Evolutionary conservation across 2,888 invertebrate genomes (phyloP).

Genomic region (Neoitamus cyanurus): DNA sequence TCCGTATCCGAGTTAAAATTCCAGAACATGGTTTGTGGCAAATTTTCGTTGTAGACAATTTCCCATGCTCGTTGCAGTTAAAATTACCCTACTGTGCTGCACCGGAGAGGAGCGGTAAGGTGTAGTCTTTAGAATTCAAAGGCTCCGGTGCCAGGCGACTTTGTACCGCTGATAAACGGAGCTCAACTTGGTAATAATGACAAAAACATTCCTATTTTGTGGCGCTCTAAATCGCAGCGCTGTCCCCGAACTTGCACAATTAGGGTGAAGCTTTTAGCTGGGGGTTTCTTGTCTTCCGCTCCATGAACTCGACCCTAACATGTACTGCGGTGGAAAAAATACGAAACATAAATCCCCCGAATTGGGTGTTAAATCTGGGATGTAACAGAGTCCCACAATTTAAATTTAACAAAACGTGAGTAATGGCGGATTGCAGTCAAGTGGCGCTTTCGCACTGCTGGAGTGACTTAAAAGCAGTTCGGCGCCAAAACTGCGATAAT

Average conservation of each 20-base stretch:
- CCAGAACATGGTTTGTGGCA: slow-evolving; percentile 1
- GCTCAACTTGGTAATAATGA: background rate
- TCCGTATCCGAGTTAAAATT: background rate
- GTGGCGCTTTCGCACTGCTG: background rate
- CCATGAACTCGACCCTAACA: background rate
- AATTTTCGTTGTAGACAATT: background rate
- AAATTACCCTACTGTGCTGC: background rate
- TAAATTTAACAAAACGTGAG: background rate
- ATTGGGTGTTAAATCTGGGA: background rate
- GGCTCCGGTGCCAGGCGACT: background rate
- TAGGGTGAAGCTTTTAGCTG: background rate
- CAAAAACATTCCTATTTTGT: background rate
- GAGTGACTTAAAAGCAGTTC: background rate
- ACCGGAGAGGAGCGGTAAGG: background rate
- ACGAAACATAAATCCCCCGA: background rate
- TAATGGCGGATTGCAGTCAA: background rate
- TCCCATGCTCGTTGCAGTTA: background rate
- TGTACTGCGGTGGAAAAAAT: background rate
- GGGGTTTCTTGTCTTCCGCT: background rate
- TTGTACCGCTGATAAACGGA: background rate
- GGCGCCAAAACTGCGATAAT: background rate
- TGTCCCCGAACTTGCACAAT: background rate
- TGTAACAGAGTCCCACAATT: background rate
- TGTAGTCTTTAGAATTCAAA: background rate
- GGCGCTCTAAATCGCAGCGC: background rate